Conservation (phyloP, 2,888 invertebrate genomes). For the Ferdinandea cuprea region DNA sequence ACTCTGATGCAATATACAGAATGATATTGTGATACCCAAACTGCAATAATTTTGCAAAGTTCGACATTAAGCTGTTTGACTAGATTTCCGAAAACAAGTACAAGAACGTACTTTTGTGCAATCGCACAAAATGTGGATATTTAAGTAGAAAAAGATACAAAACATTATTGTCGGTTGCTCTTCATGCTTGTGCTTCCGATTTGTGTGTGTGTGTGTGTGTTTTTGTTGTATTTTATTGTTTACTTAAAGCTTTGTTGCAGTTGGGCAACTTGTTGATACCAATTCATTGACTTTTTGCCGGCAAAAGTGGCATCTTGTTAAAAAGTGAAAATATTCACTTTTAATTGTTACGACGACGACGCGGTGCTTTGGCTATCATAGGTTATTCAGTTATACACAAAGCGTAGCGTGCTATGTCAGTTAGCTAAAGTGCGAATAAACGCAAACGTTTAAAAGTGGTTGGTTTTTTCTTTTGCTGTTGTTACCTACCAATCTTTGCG, state of each 20-base stretch:
- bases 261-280: slow-evolving; percentile 35
- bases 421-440: slow-evolving; percentile 26
- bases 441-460: slow-evolving; percentile 5
- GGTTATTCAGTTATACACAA: too few species aligned
- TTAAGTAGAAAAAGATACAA: slow-evolving; percentile 9
- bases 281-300: slow-evolving; percentile 35
- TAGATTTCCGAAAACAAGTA: slow-evolving; percentile 5
- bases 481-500: slow-evolving; percentile 21
- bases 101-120: slow-evolving; percentile 20
- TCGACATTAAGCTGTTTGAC: slow-evolving; percentile 18
- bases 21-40: neutral
- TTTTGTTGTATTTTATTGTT: slow-evolving; percentile 9
- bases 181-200: slow-evolving; percentile 42
- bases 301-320: slow-evolving; percentile 12
- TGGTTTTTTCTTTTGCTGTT: neutral
- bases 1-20: neutral
- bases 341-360: slow-evolving; percentile 2
- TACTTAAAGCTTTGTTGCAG: slow-evolving; percentile 32
- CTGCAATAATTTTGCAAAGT: slow-evolving; percentile 1
- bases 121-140: slow-evolving; percentile 12
- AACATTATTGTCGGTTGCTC: slow-evolving; percentile 4
- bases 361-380: neutral
- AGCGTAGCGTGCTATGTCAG: neutral
- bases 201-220: too few species aligned
- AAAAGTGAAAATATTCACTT: slow-evolving; percentile 35